Evolutionary conservation across 2,888 invertebrate species (phyloP), one percentile per base, ranked within the genome.

Genomic region (Polydrusus pterygomalis): DNA sequence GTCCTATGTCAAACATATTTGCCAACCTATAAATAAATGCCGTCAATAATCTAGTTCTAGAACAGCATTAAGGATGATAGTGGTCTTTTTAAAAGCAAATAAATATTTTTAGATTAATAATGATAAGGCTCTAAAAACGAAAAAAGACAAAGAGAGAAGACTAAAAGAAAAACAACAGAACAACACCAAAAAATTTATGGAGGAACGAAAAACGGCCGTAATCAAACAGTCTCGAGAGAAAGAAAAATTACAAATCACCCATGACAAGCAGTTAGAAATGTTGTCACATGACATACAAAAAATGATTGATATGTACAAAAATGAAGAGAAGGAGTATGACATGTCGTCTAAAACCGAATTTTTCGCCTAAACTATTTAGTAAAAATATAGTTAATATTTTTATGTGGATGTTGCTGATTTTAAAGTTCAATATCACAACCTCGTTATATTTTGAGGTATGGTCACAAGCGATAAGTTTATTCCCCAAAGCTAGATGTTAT

Each of bases 161-260:
- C 90, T 98, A 72, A 90, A 96, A 34, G 97, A 99, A 88, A 97
- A 98, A 87, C 97, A 98, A 84, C 97, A 98, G 86, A 98, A 98
- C 87, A 98, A 98, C 87, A 97, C 97, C 69, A 98, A 98, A 88
- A 96, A 96, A 84, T 99, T 99, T 86, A 94, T 98, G 90, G 98
- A 99, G 82, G 98, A 99, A 88, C 91, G 97, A 74, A 96, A 95
- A 91, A 92, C 92, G 78, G 94, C 94, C 68, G 93, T 94, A 72
- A 95, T 97, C 85, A 96, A 97, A 84, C 97, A 97, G 84, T 93
- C 93, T 74, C 94, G 97, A 80, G 97, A 98, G 86, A 95, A 94
- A 87, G 97, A 97, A 80, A 96, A 97, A 87, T 89, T 99, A 80
- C 96, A 96, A 86, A 93, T 95, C 70, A 93, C 94, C 51, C 99